Conservation (phyloP, 1,140 invertebrate genomes). For the Meloidogyne hapla region DNA sequence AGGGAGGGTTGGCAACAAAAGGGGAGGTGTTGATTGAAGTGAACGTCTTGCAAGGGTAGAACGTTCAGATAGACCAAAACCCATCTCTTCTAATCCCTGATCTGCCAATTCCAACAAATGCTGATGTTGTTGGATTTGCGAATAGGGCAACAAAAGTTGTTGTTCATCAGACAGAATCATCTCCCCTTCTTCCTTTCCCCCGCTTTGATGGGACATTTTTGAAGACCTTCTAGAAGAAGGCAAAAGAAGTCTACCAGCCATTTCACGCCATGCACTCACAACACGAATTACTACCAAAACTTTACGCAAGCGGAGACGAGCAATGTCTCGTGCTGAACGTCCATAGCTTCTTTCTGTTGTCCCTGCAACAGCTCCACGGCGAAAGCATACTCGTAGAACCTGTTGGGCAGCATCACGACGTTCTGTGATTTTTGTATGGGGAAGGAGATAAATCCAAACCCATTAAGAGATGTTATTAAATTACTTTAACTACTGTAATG, state of each 20-base stretch:
- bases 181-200: background rate
- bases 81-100: slow-evolving; percentile 1
- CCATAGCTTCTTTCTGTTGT: slow-evolving; percentile 11
- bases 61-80: background rate
- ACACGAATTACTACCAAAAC: slow-evolving; percentile 59
- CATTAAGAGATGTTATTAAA: too few relatives aligned
- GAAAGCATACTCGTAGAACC: slow-evolving; percentile 35
- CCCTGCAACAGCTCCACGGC: slow-evolving; percentile 46
- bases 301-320: slow-evolving; percentile 57
- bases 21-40: slow-evolving; percentile 8
- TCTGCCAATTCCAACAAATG: slow-evolving; percentile 8
- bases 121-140: background rate
- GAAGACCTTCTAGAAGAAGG: slow-evolving; percentile 30
- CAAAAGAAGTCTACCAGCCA: slow-evolving; percentile 42
- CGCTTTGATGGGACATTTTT: slow-evolving; percentile 16
- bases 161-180: background rate
- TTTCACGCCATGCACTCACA: slow-evolving; percentile 49
- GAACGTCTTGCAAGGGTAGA: slow-evolving; percentile 3
- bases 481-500: too few relatives aligned
- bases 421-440: slow-evolving; percentile 15
- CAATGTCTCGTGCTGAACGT: slow-evolving; percentile 32
- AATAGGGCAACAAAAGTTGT: background rate
- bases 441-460: too few relatives aligned
- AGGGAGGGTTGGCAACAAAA: slow-evolving; percentile 16
- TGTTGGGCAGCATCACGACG: slow-evolving; percentile 22